A percentile compares a stretch with the other conserved stretches of the same genome.
Conservation (phyloP, 2,113 vertebrate genomes). For the Chelonoidis abingdonii region DNA sequence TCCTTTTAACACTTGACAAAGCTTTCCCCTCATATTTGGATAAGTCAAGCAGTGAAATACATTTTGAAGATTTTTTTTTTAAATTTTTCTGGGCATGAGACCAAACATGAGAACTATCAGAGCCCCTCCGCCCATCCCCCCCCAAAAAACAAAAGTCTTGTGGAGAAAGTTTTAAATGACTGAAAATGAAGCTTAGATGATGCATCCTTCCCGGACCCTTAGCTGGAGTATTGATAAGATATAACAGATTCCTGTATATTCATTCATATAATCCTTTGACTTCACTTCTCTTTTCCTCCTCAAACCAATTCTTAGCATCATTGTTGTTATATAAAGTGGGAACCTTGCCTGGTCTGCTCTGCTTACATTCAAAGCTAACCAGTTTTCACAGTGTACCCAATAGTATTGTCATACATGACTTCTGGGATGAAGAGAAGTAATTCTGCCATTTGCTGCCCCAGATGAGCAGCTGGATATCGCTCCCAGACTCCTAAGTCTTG, state of each 20-base stretch:
- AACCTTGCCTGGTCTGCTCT: neutral
- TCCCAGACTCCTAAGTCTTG: neutral
- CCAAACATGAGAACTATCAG: neutral
- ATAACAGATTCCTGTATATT: neutral
- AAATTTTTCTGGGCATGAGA: neutral
- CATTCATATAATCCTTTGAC: neutral
- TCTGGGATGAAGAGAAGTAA: neutral
- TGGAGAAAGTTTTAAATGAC: neutral
- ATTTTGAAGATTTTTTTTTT: neutral
- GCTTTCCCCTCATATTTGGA: neutral
- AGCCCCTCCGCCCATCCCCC: rapidly evolving
- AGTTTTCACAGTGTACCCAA: neutral
- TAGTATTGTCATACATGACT: neutral
- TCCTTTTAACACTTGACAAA: neutral
- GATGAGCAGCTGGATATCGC: neutral
- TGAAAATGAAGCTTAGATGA: neutral
- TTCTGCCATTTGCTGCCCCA: neutral
- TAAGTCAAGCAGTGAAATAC: neutral
- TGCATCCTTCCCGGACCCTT: neutral
- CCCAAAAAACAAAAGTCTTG: neutral
- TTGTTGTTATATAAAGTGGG: neutral
- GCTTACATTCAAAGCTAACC: neutral
- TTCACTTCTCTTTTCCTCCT: neutral
- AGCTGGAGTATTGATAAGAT: neutral
- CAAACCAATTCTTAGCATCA: neutral